Percentiles rank a stretch among this genome's conserved stretches.
phyloP scores from a whole-genome alignment of 2,113 vertebrate species.

The Casuarius casuarius region DNA sequence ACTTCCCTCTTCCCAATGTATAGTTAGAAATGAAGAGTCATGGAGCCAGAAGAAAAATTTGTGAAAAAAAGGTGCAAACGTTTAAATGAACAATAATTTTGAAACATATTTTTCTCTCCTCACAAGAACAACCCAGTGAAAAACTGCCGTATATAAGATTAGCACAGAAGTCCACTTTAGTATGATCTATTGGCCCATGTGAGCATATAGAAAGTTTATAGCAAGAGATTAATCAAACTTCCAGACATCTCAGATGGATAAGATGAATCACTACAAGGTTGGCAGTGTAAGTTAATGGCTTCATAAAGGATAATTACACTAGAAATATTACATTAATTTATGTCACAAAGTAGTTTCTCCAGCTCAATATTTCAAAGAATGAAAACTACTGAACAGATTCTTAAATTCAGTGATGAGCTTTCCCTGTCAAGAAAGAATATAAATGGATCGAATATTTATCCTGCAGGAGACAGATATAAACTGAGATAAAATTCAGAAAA shows the following conservation, averaged over 20 bases:
- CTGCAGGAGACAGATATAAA: background rate
- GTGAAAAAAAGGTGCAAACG: background rate
- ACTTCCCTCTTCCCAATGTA: background rate
- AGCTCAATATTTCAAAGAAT: slow-evolving; percentile 17
- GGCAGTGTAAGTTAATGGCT: background rate
- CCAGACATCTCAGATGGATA: background rate
- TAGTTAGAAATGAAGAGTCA: background rate
- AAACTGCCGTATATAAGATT: background rate
- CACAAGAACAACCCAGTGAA: background rate
- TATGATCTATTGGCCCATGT: background rate
- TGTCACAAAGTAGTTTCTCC: slow-evolving; percentile 17
- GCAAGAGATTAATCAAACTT: slow-evolving; percentile 28
- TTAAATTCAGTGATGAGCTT: background rate
- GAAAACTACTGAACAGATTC: slow-evolving; percentile 3
- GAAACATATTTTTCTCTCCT: background rate
- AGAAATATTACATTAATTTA: slow-evolving; percentile 38
- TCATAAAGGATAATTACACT: slow-evolving; percentile 11
- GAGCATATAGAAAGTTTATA: slow-evolving; percentile 11
- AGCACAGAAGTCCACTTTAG: background rate
- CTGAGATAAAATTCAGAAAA: background rate
- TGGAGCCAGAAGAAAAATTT: background rate
- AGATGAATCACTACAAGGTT: slow-evolving; percentile 19
- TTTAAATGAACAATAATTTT: background rate
- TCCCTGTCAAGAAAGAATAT: background rate
- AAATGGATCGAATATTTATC: slow-evolving; percentile 31